Evolutionary conservation across 2,797 vertebrate genomes (phyloP).

Genomic region (Tragopan temminckii): DNA sequence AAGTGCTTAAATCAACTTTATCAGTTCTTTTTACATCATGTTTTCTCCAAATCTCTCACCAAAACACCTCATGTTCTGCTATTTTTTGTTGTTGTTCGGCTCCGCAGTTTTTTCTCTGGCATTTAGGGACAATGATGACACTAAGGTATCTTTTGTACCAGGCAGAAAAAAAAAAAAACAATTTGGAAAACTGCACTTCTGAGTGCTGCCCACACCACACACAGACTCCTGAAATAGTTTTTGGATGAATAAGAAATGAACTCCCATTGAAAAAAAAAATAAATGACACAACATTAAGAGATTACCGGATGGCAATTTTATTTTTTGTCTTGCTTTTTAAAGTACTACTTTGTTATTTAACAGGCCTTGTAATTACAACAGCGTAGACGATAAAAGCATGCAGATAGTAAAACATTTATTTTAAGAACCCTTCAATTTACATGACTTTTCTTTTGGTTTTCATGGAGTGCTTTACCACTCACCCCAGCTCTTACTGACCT

Average conservation of each 20-base stretch:
- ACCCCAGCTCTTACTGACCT: not conserved
- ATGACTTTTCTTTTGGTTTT: slow-evolving; percentile 24
- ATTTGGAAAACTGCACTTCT: not conserved
- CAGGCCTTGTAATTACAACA: not conserved
- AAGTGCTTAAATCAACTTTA: not conserved
- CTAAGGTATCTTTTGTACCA: not conserved
- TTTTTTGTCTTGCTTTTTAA: not conserved
- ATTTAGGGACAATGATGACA: not conserved
- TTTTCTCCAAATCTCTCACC: not conserved
- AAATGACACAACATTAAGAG: not conserved
- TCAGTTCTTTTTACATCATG: not conserved
- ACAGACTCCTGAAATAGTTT: not conserved
- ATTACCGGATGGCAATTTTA: not conserved
- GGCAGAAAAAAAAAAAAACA: not conserved
- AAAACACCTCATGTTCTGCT: not conserved
- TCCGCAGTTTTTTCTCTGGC: not conserved
- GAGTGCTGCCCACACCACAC: not conserved
- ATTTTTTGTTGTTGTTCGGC: not conserved
- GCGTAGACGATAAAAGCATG: not conserved
- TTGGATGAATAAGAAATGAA: not conserved
- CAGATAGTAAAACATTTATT: not conserved
- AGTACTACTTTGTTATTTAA: not conserved
- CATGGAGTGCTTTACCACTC: not conserved
- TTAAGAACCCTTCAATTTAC: not conserved
- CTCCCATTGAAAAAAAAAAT: not conserved